These are phyloP conservation scores for Mus caroli DNA, from an alignment of 2,797 vertebrate genomes.

Conservation along the genomic window DNA sequence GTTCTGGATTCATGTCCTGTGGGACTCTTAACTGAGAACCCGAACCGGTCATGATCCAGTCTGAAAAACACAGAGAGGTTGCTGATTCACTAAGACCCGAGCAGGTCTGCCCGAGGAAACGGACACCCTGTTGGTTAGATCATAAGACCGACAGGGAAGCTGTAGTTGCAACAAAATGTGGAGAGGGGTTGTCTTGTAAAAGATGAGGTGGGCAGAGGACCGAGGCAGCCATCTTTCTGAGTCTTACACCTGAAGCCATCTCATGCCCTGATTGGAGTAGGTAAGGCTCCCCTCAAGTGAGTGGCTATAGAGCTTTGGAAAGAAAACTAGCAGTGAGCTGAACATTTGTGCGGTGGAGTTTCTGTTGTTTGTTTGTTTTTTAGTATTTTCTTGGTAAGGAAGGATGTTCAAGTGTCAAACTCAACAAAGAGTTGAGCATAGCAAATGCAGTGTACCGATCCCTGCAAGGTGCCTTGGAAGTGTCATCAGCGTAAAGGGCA, in stretches of 20 bases:
- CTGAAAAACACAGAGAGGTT: background rate
- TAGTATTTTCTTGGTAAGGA: background rate
- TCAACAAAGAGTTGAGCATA: background rate
- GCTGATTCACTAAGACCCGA: background rate
- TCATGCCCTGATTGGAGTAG: background rate
- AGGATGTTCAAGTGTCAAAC: background rate
- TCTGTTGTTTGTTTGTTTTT: background rate
- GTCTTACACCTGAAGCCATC: background rate
- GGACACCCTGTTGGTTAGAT: background rate
- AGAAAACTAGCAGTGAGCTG: background rate
- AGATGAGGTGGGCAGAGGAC: background rate
- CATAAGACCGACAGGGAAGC: background rate
- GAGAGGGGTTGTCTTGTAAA: background rate
- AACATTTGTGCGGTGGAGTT: background rate
- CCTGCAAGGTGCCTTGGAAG: background rate
- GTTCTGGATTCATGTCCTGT: background rate
- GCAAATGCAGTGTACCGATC: too few relatives aligned
- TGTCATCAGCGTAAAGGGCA: background rate
- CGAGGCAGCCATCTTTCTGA: background rate
- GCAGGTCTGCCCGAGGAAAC: background rate
- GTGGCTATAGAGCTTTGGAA: background rate
- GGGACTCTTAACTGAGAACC: background rate
- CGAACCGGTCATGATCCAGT: background rate
- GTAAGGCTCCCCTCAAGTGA: background rate
- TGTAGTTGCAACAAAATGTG: background rate